Conservation (phyloP, 2,888 invertebrate species). For the Temnothorax rugatulus region DNA sequence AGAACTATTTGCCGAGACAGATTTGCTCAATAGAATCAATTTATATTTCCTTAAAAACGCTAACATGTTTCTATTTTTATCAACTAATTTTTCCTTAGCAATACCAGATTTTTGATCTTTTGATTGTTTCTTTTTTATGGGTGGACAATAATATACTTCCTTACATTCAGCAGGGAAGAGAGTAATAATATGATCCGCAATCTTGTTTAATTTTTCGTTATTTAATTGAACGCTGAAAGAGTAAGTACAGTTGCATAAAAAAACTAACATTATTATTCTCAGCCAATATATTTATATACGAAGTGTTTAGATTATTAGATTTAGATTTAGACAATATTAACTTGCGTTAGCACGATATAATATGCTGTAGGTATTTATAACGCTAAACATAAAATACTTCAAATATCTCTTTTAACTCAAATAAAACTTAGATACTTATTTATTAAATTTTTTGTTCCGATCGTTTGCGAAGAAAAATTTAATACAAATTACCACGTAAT, state of each 20-base stretch:
- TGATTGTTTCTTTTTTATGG: background rate
- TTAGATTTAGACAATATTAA: background rate
- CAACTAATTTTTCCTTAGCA: slow-evolving; percentile 1
- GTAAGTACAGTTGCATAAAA: too few relatives aligned
- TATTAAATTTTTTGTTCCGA: background rate
- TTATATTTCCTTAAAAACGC: too few relatives aligned
- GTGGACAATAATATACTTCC: background rate
- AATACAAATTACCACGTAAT: background rate
- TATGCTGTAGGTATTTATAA: background rate
- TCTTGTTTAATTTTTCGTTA: too few relatives aligned
- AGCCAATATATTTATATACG: too few relatives aligned
- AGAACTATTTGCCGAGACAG: too few relatives aligned
- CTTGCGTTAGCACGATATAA: background rate
- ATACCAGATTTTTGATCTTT: background rate
- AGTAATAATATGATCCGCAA: too few relatives aligned
- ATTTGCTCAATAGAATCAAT: too few relatives aligned
- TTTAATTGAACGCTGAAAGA: too few relatives aligned
- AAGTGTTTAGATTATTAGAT: too few relatives aligned
- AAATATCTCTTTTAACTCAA: background rate
- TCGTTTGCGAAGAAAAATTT: background rate
- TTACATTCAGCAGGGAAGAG: background rate
- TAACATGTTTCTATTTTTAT: background rate
- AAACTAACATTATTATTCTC: too few relatives aligned
- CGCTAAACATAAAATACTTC: background rate
- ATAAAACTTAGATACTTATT: background rate